These are phyloP conservation scores for Enoplosus armatus DNA, from an alignment of 2,797 vertebrate species.

Conservation along the genomic window DNA sequence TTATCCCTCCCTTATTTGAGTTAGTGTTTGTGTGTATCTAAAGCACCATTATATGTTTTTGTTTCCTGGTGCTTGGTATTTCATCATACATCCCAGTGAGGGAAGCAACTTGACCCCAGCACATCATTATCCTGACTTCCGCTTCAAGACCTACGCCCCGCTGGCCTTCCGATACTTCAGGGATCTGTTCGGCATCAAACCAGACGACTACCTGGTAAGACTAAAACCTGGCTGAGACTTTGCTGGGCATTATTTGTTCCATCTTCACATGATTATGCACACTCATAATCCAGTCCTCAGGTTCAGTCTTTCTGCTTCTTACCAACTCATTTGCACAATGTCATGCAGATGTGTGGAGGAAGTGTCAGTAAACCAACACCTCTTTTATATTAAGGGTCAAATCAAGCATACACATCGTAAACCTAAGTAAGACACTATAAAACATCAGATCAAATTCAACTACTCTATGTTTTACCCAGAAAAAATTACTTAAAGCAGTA, in stretches of 20 bases:
- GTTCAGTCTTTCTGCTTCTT: neutral
- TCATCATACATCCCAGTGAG: slow-evolving; percentile 85
- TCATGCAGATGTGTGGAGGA: neutral
- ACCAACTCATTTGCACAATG: neutral
- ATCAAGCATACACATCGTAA: neutral
- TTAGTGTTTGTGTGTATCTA: slow-evolving; percentile 6
- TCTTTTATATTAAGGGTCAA: too few species aligned
- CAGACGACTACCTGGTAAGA: slow-evolving; percentile 98
- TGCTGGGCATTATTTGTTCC: neutral
- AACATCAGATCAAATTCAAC: neutral
- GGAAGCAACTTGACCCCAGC: slow-evolving; percentile 98
- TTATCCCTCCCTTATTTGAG: neutral
- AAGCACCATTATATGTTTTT: slow-evolving; percentile 42
- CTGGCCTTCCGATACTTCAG: slow-evolving; percentile 98
- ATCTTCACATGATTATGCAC: neutral
- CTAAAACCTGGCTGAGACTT: neutral
- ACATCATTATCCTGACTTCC: slow-evolving; percentile 98
- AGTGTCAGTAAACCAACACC: too few species aligned
- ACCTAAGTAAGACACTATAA: neutral
- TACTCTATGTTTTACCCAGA: neutral
- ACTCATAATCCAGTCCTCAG: neutral
- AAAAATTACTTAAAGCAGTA: neutral
- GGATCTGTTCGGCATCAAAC: slow-evolving; percentile 98
- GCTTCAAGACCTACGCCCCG: slow-evolving; percentile 98
- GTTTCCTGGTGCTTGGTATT: slow-evolving; percentile 32